Percentiles rank a stretch among this genome's conserved stretches.
phyloP scores from a whole-genome alignment of 2,888 invertebrate genomes.

The Eristalis tenax region DNA sequence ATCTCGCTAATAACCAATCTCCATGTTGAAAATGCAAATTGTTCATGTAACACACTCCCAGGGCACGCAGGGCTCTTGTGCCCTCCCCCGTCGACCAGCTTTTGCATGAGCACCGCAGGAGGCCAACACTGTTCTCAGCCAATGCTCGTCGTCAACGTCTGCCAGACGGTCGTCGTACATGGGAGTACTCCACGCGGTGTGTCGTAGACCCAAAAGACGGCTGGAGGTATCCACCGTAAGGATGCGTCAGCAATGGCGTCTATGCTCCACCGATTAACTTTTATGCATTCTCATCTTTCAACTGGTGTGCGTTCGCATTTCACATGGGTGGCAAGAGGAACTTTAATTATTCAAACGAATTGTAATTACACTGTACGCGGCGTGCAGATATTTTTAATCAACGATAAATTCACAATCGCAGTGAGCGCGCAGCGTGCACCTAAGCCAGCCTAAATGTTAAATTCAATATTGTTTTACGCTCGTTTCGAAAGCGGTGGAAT shows the following conservation, averaged over 20 bases:
- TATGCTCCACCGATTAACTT: slow-evolving; percentile 58
- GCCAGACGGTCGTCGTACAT: slow-evolving; percentile 53
- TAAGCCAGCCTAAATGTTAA: slow-evolving; percentile 60
- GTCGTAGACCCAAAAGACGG: slow-evolving; percentile 1
- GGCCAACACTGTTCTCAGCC: slow-evolving; percentile 30
- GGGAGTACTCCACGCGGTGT: slow-evolving; percentile 41
- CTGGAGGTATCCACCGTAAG: slow-evolving; percentile 43
- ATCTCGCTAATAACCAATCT: slow-evolving; percentile 81
- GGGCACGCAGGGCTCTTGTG: slow-evolving; percentile 35
- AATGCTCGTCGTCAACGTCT: slow-evolving; percentile 46
- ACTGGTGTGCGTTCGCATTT: slow-evolving; percentile 9
- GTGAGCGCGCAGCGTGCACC: slow-evolving; percentile 5
- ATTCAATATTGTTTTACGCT: slow-evolving; percentile 62
- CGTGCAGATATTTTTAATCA: slow-evolving; percentile 66
- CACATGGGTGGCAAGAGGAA: not conserved
- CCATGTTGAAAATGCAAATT: slow-evolving; percentile 81
- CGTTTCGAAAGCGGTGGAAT: not conserved
- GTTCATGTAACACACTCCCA: slow-evolving; percentile 78
- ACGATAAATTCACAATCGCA: slow-evolving; percentile 65
- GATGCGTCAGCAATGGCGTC: slow-evolving; percentile 66
- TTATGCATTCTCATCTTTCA: slow-evolving; percentile 70
- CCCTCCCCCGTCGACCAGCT: not conserved
- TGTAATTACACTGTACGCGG: slow-evolving; percentile 63
- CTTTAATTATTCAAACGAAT: slow-evolving; percentile 66
- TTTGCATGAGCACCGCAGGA: slow-evolving; percentile 14